Base-by-base conservation (phyloP, 2,113 vertebrate genomes). In the Coptodon rendalli region DNA sequence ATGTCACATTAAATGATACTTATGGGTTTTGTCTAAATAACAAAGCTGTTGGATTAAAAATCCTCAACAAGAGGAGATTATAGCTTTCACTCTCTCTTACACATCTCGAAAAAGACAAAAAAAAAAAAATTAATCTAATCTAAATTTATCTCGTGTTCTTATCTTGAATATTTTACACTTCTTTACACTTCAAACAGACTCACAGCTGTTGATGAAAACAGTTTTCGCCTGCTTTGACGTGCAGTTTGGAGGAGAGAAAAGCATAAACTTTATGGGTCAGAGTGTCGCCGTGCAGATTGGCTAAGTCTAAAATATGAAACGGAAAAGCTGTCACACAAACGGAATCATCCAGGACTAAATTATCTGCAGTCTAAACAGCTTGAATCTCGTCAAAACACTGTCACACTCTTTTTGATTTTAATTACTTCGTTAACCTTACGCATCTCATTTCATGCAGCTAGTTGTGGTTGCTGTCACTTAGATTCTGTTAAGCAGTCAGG, bases 391-490 rank as follows among this genome's bases (percentile, higher is more conserved):
- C 76, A 79, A 66, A 86, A 82, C 5, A 43, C 4, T 38, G 3
- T 79, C 13, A 31, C 54, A 5, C 43, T 61, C 56, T 56, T 14
- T 78, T 45, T 24, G 16, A 80, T 80, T 88, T 84, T 82, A 87
- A 93, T 87, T 80, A 78, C 66, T 84, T 80, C 40, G 80, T 90
- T 90, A 89, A 87, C 45, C 87, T 80, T 38, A 53, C 6, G 17
- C 54, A 59, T 86, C 16, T 87, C 14, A 17, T 78, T 59, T 78
- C 19, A 29, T 2, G 19, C 57, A n/a, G 54, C 31, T 38, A 48
- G 57, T 27, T 80, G 54, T 79, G 76, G 61, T 80, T 45, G 34
- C 71, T 88, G 54, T 78, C 73, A 52, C 43, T 52, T 78, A 57
- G 17, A 87, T 82, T 78, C 24, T 27, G 43, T 83, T 56, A 40